These are phyloP conservation scores for Sebastes itinus DNA, from an alignment of 2,797 vertebrate genomes.

Conservation along the genomic window DNA sequence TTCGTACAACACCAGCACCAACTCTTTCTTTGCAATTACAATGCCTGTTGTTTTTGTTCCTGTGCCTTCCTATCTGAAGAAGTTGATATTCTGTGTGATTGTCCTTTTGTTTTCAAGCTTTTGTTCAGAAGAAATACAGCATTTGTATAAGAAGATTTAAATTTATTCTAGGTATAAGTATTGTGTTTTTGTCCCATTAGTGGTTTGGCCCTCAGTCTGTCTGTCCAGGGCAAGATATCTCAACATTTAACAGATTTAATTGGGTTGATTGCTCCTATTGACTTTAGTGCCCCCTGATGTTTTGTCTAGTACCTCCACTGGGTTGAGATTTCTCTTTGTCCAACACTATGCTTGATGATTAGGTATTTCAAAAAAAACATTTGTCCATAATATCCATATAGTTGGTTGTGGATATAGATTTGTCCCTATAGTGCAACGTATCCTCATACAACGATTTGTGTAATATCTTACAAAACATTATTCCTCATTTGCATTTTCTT, in stretches of 20 bases:
- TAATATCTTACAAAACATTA: no score
- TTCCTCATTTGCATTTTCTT: no score
- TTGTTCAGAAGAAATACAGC: neutral
- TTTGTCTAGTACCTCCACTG: neutral
- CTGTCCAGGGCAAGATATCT: neutral
- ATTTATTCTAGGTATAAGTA: neutral
- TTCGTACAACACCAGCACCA: neutral
- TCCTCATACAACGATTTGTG: no score
- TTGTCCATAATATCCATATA: neutral
- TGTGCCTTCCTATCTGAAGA: neutral
- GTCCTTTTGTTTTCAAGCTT: neutral
- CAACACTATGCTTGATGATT: neutral
- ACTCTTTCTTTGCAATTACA: neutral
- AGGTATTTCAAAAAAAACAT: neutral
- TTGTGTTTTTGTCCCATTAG: neutral
- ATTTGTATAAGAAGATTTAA: neutral
- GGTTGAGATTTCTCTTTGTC: neutral
- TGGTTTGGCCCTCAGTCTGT: neutral
- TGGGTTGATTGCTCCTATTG: neutral
- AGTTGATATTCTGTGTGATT: neutral
- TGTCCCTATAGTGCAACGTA: no score
- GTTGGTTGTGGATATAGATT: neutral
- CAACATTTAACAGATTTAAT: neutral
- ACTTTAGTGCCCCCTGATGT: neutral
- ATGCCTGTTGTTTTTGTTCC: constrained; percentile 15